Conservation (phyloP, 2,797 vertebrate genomes). For the Peromyscus nudipes region DNA sequence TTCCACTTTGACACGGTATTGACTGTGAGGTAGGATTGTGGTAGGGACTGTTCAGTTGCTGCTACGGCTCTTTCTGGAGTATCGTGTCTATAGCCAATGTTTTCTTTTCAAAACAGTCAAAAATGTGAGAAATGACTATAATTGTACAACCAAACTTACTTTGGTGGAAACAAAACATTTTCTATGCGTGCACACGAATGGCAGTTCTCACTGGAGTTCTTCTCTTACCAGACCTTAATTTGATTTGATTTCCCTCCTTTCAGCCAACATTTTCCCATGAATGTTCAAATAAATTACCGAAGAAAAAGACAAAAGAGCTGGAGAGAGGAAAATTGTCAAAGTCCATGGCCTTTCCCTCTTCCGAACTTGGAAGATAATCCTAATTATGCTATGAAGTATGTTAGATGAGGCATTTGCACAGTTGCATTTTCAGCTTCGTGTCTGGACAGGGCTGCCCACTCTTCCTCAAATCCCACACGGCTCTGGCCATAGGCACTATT, state of each 20-base stretch:
- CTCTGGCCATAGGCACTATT: background rate
- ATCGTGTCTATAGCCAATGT: slow-evolving; percentile 26
- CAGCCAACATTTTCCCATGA: background rate
- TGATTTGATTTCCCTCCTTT: slow-evolving; percentile 43
- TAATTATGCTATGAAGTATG: fast-evolving
- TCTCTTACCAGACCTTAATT: slow-evolving; percentile 27
- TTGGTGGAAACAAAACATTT: slow-evolving; percentile 55
- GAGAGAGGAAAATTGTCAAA: slow-evolving; percentile 1
- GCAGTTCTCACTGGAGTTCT: background rate
- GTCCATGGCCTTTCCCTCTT: background rate
- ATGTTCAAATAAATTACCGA: slow-evolving; percentile 7
- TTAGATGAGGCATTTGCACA: background rate
- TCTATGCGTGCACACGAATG: background rate
- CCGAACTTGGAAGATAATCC: background rate
- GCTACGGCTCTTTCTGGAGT: slow-evolving; percentile 26
- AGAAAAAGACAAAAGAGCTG: background rate
- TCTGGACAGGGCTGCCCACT: background rate
- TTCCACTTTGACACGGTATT: fast-evolving
- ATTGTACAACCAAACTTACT: background rate
- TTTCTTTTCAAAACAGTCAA: slow-evolving; percentile 47
- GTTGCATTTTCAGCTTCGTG: background rate
- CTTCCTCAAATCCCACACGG: background rate
- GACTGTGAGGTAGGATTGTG: background rate
- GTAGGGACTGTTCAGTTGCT: background rate
- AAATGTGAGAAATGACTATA: slow-evolving; percentile 68